Base-by-base conservation (phyloP, 2,797 vertebrate genomes). In the Chelonia mydas region DNA sequence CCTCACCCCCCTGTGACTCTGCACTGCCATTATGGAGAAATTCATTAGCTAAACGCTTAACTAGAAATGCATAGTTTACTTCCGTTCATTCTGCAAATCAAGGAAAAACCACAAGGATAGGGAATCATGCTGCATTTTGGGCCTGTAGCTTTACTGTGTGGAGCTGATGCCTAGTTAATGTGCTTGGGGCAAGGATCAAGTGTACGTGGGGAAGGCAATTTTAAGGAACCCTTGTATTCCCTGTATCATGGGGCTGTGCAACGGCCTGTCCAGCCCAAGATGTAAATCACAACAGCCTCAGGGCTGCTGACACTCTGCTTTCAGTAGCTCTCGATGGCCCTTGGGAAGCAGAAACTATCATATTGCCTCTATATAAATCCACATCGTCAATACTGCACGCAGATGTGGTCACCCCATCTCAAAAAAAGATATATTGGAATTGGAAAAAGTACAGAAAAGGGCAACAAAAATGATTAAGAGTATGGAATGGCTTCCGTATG, bases 61-160 rank as follows among this genome's bases (percentile, higher is more conserved):
- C 37, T 86, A 68, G 45, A 90, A 96, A 94, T 95, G 83, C 47
- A 92, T 93, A 96, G 97, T 90, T 94, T 97, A 96, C 92, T 93
- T 86, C 79, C 83, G 92, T 74, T 96, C 90, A 96, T 96, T 96
- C 91, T 91, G 53, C 55, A 93, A 97, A 96, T 45, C 0, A 7
- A 94, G 94, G 87, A 88, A 92, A 89, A 93, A 76, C 83, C 90
- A 92, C 81, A 89, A 88, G 92, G 83, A 95, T 96, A 76, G 90
- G 50, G 92, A 87, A 94, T 84, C 65, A 83, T 89, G 61, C 65
- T 96, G 23, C 95, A 65, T 72, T 95, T 83, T 54, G 83, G 81
- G 21, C 25, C 84, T 96, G 94, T 51, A 50, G 45, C 28, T n/a
- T 50, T 79, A 49, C 33, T 79, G 68, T 33, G 13, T 79, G 13